Evolutionary conservation across 2,113 vertebrate genomes (phyloP).

Genomic region (Paramisgurnus dabryanus): DNA sequence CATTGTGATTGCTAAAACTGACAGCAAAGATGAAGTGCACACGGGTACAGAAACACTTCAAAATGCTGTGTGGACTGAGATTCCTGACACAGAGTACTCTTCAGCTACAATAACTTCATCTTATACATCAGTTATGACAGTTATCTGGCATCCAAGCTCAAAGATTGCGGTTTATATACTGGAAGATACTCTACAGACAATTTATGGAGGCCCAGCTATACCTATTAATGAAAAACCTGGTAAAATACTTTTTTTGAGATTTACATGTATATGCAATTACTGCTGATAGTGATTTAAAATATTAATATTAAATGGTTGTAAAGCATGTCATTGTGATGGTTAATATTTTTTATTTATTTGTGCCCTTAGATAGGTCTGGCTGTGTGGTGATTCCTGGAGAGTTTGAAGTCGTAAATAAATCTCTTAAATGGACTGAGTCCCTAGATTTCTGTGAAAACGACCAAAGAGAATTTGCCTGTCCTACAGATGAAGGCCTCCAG

Average conservation of each 20-base stretch:
- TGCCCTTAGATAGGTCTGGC: background rate
- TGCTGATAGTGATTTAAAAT: too few species aligned
- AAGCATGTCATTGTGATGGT: too few species aligned
- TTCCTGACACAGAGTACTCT: constrained; percentile 15
- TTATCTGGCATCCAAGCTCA: constrained; percentile 24
- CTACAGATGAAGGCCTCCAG: background rate
- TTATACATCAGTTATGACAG: too few species aligned
- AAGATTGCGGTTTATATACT: constrained; percentile 29
- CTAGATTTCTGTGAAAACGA: too few species aligned
- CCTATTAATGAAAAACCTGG: constrained; percentile 14
- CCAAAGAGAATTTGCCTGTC: too few species aligned
- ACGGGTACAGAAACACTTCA: fast-evolving
- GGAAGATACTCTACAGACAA: background rate
- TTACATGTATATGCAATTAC: background rate
- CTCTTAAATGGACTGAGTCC: background rate
- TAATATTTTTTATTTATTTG: background rate
- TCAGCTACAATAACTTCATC: background rate
- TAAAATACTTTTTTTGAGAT: background rate
- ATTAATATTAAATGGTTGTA: too few species aligned
- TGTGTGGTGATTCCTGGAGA: background rate
- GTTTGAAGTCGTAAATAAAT: background rate
- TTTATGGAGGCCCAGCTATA: constrained; percentile 7
- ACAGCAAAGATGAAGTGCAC: background rate
- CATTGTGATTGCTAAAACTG: background rate
- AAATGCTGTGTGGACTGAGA: background rate